Evolutionary conservation across 2,888 invertebrate species (phyloP).

Genomic region (Drosophila pseudotalamancana): DNA sequence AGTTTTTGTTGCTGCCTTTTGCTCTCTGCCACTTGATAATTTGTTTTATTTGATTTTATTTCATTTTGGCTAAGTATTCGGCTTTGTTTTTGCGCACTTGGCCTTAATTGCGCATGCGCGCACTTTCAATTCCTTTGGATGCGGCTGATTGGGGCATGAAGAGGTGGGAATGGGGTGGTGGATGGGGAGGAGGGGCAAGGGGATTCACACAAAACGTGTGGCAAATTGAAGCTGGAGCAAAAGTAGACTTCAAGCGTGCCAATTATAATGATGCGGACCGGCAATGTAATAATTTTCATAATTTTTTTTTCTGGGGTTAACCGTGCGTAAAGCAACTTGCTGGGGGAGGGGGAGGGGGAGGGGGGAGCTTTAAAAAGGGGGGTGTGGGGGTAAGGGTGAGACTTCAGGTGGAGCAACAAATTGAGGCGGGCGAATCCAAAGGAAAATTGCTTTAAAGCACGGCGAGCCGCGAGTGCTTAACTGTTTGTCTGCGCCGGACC

Average conservation of each 20-base stretch:
- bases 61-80: slow-evolving; percentile 10
- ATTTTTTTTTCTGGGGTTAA: slow-evolving; percentile 4
- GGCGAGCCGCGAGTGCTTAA: slow-evolving; percentile 13
- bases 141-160: slow-evolving; percentile 14
- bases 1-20: too few species aligned
- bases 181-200: background rate
- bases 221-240: slow-evolving; percentile 67
- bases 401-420: too few species aligned
- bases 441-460: slow-evolving; percentile 55
- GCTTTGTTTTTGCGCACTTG: slow-evolving; percentile 61
- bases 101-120: slow-evolving; percentile 75
- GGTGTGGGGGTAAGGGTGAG: background rate
- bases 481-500: slow-evolving; percentile 8
- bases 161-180: background rate
- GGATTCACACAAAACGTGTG: slow-evolving; percentile 46
- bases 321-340: slow-evolving; percentile 1
- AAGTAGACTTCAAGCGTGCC: slow-evolving; percentile 53
- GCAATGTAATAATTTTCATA: slow-evolving; percentile 53
- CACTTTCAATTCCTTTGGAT: slow-evolving; percentile 79
- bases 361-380: background rate
- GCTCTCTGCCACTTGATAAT: slow-evolving; percentile 16
- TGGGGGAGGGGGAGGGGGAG: background rate
- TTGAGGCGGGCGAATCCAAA: slow-evolving; percentile 48
- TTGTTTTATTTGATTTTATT: slow-evolving; percentile 14
- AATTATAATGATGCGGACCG: slow-evolving; percentile 53